phyloP scores from a whole-genome alignment of 1,140 invertebrate genomes.

The Tetramorium alpestre region DNA sequence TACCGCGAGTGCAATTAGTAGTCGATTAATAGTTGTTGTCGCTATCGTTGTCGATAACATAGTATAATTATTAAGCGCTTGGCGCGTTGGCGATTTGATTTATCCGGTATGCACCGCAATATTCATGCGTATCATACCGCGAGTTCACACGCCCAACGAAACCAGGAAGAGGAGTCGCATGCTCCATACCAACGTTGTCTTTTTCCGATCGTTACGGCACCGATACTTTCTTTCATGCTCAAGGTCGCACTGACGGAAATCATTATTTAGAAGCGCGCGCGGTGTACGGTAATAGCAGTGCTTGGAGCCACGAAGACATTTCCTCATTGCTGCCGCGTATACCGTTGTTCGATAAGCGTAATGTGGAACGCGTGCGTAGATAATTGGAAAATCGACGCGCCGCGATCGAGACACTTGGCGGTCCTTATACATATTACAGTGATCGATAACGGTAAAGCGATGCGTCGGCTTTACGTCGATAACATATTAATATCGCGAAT shows the following conservation, averaged over 20 bases:
- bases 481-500: constrained; percentile 49
- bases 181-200: constrained; percentile 7
- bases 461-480: constrained; percentile 35
- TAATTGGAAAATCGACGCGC: constrained; percentile 76
- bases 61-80: not conserved
- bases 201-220: constrained; percentile 48
- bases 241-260: constrained; percentile 72
- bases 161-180: constrained; percentile 33
- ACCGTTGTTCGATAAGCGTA: constrained; percentile 79
- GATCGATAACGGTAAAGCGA: constrained; percentile 77
- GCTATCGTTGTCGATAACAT: constrained; percentile 23
- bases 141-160: constrained; percentile 17
- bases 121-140: constrained; percentile 13
- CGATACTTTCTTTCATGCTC: constrained; percentile 60
- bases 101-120: constrained; percentile 17
- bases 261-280: constrained; percentile 67
- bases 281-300: constrained; percentile 54
- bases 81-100: constrained; percentile 46
- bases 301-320: constrained; percentile 66
- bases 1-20: not conserved
- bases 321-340: constrained; percentile 78
- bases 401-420: constrained; percentile 73
- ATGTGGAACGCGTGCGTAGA: constrained; percentile 69
- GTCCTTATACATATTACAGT: constrained; percentile 61
- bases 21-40: not conserved